phyloP scores from a whole-genome alignment of 1,140 invertebrate species.

The Diprion similis region DNA sequence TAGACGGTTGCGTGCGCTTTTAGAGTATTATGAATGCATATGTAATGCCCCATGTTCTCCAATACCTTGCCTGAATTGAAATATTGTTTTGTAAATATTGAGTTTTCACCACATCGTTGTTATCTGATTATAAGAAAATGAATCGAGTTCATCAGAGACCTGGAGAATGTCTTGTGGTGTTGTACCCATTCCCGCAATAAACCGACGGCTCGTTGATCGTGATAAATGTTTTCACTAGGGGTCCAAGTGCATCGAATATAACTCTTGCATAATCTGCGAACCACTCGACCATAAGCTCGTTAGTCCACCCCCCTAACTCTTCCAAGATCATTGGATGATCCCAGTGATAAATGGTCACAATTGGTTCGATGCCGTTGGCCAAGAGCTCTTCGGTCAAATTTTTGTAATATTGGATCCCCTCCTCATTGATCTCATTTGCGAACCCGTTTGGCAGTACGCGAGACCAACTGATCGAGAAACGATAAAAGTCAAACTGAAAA shows the following conservation, averaged over 20 bases:
- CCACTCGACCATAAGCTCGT: slow-evolving; percentile 47
- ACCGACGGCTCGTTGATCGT: slow-evolving; percentile 25
- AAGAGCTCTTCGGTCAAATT: slow-evolving; percentile 58
- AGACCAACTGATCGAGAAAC: slow-evolving; percentile 68
- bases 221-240: slow-evolving; percentile 27
- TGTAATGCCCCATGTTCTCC: slow-evolving; percentile 46
- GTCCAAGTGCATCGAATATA: slow-evolving; percentile 38
- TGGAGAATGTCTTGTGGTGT: background rate
- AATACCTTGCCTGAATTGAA: background rate
- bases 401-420: slow-evolving; percentile 61
- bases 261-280: slow-evolving; percentile 41
- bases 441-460: slow-evolving; percentile 65
- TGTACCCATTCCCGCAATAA: background rate
- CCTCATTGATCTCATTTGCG: slow-evolving; percentile 35
- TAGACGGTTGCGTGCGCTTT: slow-evolving; percentile 62
- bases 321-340: slow-evolving; percentile 67
- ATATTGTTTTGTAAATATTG: too few species aligned
- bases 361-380: slow-evolving; percentile 57
- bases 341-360: slow-evolving; percentile 50
- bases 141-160: background rate
- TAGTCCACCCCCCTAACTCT: slow-evolving; percentile 65
- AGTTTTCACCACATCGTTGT: too few species aligned
- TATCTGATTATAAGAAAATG: too few species aligned
- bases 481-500: slow-evolving; percentile 55
- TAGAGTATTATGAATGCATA: slow-evolving; percentile 62